phyloP scores from a whole-genome alignment of 2,113 vertebrate genomes.

The Zosterops pallidus region DNA sequence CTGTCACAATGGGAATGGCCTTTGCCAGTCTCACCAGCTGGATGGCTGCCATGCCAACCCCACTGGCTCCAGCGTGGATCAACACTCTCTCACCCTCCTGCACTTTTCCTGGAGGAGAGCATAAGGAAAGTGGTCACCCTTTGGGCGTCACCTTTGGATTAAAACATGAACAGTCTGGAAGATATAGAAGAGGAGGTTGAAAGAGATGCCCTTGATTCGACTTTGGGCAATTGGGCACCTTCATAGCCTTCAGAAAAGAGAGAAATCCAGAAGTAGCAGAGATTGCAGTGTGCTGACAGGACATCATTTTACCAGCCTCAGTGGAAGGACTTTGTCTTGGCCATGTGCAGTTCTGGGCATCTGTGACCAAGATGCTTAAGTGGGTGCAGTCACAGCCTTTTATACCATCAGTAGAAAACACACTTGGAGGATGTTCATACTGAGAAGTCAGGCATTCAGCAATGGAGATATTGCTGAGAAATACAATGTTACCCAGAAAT shows the following conservation, averaged over 20 bases:
- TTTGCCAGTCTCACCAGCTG: slow-evolving; percentile 80
- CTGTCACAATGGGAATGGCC: slow-evolving; percentile 81
- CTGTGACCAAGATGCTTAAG: not conserved
- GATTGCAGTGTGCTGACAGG: not conserved
- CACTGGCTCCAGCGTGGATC: slow-evolving; percentile 82
- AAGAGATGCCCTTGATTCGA: not conserved
- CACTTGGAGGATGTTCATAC: not conserved
- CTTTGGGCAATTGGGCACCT: not conserved
- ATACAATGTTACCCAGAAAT: not conserved
- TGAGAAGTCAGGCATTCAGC: not conserved
- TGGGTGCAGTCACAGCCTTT: not conserved
- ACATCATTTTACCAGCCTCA: not conserved
- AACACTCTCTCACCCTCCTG: slow-evolving; percentile 79
- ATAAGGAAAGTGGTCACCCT: not conserved
- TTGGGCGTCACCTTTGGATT: not conserved
- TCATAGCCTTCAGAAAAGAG: not conserved
- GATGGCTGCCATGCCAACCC: slow-evolving; percentile 83
- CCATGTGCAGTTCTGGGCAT: not conserved
- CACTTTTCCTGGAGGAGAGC: slow-evolving; percentile 72
- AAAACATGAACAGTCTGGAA: not conserved
- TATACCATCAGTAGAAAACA: not conserved
- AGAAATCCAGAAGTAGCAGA: not conserved
- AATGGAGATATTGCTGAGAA: not conserved
- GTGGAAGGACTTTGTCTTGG: not conserved
- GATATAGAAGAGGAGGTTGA: not conserved